Evolutionary conservation across 1,140 invertebrate genomes (phyloP), one percentile per base, ranked within the genome.

Genomic region (Drosophila santomea): DNA sequence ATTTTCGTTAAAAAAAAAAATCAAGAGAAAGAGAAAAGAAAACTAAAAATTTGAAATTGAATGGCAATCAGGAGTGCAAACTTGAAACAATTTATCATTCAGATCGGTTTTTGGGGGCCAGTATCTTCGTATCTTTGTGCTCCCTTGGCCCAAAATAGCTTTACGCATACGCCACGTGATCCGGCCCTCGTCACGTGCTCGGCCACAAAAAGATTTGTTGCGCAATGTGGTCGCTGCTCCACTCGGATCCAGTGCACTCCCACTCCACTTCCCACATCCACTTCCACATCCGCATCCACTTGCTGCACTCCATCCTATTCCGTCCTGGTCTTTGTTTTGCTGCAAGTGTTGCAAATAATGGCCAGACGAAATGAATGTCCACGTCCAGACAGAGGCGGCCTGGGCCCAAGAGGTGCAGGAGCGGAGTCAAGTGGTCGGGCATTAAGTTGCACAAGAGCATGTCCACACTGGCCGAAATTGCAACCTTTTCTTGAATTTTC

Each of bases 331-430:
- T 64, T 63, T 75, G 71, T 75, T 64, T 64, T 50, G 48, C 63
- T 50, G 73, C 72, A 75, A 75, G 73, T 75, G 73, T 75, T 75
- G 72, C 73, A 75, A 75, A 75, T 75, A 75, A 75, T 75, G 75
- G 72, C 73, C 73, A 76, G 73, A 76, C 73, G 73, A 56, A 67
- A 64, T 67, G 72, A 75, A 75, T 75, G 74, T 73, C 69, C 73
- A 76, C 54, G 50, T 58, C 66, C 68, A 72, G 68, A 72, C 68
- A 50, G 66, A 35, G 25, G 59, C 47, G 36, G 48, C 38, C 11
- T 14, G 25, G 3, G 14, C 5, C 15, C 6, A 32, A 14, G 14
- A 15, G 47, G 28, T 5, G 50, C 43, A 32, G 71, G 39, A 25
- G 68, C 15, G 25, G 43, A 48, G 69, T 55, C 68, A 73, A 73